A percentile compares a stretch with the other conserved stretches of the same genome.
Evolutionary conservation across 2,888 invertebrate genomes (phyloP).

Genomic region (Harmothoe impar): DNA sequence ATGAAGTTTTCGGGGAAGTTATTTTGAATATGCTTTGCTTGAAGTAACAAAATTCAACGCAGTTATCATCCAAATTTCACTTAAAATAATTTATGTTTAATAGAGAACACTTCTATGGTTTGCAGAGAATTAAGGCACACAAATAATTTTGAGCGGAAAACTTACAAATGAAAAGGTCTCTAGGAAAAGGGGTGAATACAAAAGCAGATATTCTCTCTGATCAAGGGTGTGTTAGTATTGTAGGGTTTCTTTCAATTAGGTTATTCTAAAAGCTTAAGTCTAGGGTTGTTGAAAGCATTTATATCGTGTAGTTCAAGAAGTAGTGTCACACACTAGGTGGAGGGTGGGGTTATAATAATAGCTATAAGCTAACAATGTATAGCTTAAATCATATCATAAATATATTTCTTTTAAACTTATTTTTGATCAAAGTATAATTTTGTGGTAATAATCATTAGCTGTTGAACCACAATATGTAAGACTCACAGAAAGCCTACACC

Average conservation of each 20-base stretch:
- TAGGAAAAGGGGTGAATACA: not conserved
- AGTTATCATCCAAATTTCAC: not conserved
- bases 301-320: not conserved
- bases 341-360: not conserved
- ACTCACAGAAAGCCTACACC: too few species aligned
- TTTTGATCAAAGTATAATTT: too few species aligned
- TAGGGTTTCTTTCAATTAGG: not conserved
- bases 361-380: not conserved
- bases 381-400: not conserved
- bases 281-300: not conserved
- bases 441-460: too few species aligned
- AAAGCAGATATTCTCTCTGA: not conserved
- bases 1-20: not conserved
- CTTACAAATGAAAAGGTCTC: not conserved
- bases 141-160: not conserved
- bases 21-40: not conserved
- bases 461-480: too few species aligned
- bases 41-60: not conserved
- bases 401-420: too few species aligned
- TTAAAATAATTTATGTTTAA: too few species aligned
- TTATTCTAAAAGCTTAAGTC: conserved; percentile 44
- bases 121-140: not conserved
- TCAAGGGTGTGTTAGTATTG: conserved; percentile 7
- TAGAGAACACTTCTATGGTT: too few species aligned
- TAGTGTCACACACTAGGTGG: conserved; percentile 28